These are phyloP conservation scores for Byasa hedistus DNA, from an alignment of 2,888 invertebrate genomes.

Conservation along the genomic window DNA sequence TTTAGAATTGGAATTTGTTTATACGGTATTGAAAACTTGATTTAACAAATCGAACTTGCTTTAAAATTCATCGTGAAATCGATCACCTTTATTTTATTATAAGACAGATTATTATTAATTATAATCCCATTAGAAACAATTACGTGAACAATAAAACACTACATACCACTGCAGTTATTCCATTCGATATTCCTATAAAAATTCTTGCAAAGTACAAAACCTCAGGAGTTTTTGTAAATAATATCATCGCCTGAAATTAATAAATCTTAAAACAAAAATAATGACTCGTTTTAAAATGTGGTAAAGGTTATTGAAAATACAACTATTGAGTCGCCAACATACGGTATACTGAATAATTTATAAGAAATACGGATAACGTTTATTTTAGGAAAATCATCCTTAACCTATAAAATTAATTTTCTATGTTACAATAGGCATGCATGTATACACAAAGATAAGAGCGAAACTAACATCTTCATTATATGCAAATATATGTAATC, in stretches of 20 bases:
- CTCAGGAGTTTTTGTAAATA: conserved; percentile 69
- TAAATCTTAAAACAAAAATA: not conserved
- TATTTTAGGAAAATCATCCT: too few relatives aligned
- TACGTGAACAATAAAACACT: conserved; percentile 4
- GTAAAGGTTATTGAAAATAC: not conserved
- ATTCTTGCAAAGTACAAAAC: conserved; percentile 74
- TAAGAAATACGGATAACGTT: too few relatives aligned
- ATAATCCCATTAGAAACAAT: not conserved
- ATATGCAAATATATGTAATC: not conserved
- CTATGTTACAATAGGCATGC: not conserved
- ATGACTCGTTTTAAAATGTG: not conserved
- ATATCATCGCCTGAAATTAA: conserved; percentile 64
- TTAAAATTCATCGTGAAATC: too few relatives aligned
- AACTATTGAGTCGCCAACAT: too few relatives aligned
- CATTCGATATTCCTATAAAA: conserved; percentile 74
- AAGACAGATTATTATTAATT: not conserved
- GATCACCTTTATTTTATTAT: too few relatives aligned
- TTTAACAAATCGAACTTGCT: too few relatives aligned
- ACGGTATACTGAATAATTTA: too few relatives aligned
- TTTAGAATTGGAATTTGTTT: not conserved
- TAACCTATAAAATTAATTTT: not conserved
- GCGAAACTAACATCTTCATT: not conserved
- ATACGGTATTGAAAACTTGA: not conserved
- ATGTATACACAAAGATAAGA: not conserved
- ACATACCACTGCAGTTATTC: conserved; percentile 76